A percentile compares a stretch with the other conserved stretches of the same genome.
These are phyloP conservation scores for Turritopsis dohrnii DNA, from an alignment of 30 jellyfish, hydroid and myxozoan genomes.

Conservation along the genomic window DNA sequence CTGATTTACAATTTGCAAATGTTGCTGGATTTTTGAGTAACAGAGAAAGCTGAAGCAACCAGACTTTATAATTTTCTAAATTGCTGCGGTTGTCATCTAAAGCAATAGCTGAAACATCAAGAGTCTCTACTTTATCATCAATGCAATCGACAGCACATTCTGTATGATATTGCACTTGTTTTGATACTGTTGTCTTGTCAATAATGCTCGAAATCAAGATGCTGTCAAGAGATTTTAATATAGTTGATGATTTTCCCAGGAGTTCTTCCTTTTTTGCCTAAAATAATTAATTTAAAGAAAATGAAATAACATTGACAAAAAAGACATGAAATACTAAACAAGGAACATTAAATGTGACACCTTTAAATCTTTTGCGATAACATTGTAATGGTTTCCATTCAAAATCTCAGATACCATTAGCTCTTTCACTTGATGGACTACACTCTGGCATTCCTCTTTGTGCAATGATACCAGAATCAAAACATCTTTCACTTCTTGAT, in stretches of 20 bases:
- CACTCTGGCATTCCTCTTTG: background rate
- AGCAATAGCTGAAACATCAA: background rate
- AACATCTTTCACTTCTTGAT: background rate
- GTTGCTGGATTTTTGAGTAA: background rate
- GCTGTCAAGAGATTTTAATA: background rate
- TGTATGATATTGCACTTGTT: background rate
- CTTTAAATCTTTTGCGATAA: background rate
- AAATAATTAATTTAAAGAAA: background rate
- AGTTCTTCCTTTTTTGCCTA: conserved; percentile 1
- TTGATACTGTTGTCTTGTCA: background rate
- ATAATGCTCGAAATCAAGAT: background rate
- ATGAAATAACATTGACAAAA: background rate
- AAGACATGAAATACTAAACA: background rate
- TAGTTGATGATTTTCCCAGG: background rate
- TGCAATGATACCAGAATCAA: background rate
- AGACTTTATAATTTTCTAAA: too few species aligned
- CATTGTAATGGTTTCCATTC: background rate
- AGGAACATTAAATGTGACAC: background rate
- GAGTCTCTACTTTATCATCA: background rate
- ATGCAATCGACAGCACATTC: background rate
- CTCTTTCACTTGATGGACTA: background rate
- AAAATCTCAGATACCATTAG: background rate
- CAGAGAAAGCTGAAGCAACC: background rate
- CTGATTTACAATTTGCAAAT: background rate
- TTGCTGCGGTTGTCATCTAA: background rate